Conservation (phyloP, 2,888 invertebrate genomes). For the Exephanes ischioxanthus region DNA sequence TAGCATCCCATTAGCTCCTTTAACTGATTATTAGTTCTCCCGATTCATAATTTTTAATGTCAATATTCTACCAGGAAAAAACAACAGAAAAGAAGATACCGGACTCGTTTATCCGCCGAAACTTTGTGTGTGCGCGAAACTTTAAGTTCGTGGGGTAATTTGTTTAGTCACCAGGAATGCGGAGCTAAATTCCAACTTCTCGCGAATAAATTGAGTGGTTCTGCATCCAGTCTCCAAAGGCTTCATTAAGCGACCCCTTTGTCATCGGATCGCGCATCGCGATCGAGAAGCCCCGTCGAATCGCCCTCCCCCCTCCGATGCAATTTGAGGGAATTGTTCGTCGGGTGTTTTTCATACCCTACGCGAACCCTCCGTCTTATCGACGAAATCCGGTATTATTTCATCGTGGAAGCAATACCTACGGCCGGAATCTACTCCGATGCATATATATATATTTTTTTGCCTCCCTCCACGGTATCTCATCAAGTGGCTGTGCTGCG, state of each 20-base stretch:
- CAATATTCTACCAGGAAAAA: neutral
- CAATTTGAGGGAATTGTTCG: constrained; percentile 29
- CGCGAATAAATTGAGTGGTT: neutral
- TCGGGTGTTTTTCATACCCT: constrained; percentile 3
- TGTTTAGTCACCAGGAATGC: neutral
- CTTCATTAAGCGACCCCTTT: neutral
- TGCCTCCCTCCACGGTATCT: constrained; percentile 10
- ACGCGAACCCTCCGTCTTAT: constrained; percentile 23
- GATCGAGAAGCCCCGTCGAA: neutral
- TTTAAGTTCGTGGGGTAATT: neutral
- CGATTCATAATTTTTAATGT: too few relatives aligned
- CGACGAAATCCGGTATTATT: constrained; percentile 38
- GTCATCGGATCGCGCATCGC: neutral
- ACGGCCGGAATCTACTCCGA: constrained; percentile 7
- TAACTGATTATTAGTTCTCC: too few relatives aligned
- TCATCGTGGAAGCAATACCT: constrained; percentile 15
- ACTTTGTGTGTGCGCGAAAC: neutral
- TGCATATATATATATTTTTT: constrained; percentile 29
- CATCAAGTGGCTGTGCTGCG: constrained; percentile 39
- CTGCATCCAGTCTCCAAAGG: neutral
- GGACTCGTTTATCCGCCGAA: neutral
- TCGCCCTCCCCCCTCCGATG: neutral
- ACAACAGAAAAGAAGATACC: neutral
- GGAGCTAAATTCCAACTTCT: neutral
- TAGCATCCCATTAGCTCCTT: too few relatives aligned